phyloP scores from a whole-genome alignment of 2,797 vertebrate species.

The Amblyraja radiata region DNA sequence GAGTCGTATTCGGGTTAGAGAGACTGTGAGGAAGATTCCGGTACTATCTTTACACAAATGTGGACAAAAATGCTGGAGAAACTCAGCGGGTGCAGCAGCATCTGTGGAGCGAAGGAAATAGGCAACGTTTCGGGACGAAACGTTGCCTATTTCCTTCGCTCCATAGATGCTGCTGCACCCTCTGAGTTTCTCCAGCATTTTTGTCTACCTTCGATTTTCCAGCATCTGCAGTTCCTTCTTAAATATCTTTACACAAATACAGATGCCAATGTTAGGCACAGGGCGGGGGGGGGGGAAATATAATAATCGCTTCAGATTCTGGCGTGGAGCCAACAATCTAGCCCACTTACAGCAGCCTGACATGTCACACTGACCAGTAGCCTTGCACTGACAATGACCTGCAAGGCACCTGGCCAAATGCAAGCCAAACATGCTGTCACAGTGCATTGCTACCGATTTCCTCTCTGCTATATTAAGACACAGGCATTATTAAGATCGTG shows the following conservation, averaged over 20 bases:
- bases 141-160: no score
- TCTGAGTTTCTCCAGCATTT: no score
- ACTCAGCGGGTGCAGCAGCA: no score
- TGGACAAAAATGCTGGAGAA: no score
- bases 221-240: no score
- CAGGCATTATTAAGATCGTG: background rate
- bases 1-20: background rate
- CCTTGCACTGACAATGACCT: background rate
- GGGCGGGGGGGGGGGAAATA: no score
- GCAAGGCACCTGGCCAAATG: slow-evolving; percentile 11
- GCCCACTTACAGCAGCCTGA: background rate
- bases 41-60: background rate
- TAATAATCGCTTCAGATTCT: slow-evolving; percentile 3
- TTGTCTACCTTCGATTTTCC: no score
- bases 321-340: background rate
- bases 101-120: no score
- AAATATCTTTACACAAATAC: background rate
- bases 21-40: background rate
- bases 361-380: slow-evolving; percentile 18
- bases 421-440: background rate
- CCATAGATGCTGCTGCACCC: no score
- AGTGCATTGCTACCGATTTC: background rate
- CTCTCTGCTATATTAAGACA: background rate
- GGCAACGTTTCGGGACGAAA: no score
- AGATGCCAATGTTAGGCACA: background rate